These are phyloP conservation scores for Euura saliciscinereae DNA, from an alignment of 1,140 invertebrate genomes.

Conservation along the genomic window DNA sequence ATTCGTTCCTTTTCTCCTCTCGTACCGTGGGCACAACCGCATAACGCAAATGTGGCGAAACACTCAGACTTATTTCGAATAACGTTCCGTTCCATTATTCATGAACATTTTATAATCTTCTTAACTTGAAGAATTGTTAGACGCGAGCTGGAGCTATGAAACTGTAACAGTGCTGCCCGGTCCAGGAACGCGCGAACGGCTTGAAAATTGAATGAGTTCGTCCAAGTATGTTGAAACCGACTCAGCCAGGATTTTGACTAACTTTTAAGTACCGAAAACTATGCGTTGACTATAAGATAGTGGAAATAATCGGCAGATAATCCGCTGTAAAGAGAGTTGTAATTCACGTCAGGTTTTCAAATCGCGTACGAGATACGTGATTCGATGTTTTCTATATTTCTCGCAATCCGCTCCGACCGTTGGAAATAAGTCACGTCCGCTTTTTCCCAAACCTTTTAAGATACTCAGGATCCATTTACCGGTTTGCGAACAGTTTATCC, in stretches of 20 bases:
- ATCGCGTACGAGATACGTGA: neutral
- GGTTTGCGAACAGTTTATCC: neutral
- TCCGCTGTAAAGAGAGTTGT: no score
- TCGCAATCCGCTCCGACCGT: neutral
- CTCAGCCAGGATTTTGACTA: no score
- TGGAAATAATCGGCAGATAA: no score
- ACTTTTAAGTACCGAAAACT: no score
- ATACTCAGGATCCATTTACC: neutral
- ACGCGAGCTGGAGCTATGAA: no score
- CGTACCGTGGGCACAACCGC: constrained; percentile 7
- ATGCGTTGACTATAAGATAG: no score
- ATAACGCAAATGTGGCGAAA: constrained; percentile 10
- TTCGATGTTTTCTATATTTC: neutral
- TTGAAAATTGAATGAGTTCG: no score
- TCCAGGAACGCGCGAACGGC: no score
- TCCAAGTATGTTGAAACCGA: no score
- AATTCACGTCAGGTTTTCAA: neutral
- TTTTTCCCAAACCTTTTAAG: constrained; percentile 3
- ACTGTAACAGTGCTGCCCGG: no score
- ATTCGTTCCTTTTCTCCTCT: constrained; percentile 14
- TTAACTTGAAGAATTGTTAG: constrained; percentile 50
- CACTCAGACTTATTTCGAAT: constrained; percentile 3
- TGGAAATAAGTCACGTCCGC: neutral
- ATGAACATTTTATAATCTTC: constrained; percentile 57
- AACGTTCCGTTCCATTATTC: constrained; percentile 49